These are phyloP conservation scores for Pogonocherus hispidulus DNA, from an alignment of 2,888 invertebrate genomes.

Conservation along the genomic window DNA sequence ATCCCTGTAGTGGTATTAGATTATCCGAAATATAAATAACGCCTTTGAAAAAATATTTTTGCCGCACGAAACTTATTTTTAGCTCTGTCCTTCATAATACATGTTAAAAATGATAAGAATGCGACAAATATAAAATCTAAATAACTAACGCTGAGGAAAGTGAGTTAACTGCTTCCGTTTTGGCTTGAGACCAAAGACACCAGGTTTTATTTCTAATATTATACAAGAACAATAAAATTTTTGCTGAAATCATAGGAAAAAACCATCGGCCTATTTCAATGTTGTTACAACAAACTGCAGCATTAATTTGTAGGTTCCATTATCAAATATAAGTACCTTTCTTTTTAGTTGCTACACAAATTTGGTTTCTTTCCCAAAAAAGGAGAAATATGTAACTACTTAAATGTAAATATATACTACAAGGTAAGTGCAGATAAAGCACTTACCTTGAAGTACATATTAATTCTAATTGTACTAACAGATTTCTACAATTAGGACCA, in stretches of 20 bases:
- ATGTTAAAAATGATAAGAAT: not conserved
- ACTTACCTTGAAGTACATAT: not conserved
- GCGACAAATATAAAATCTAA: slow-evolving; percentile 1
- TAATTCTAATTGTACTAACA: slow-evolving; percentile 4
- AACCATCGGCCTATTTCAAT: not conserved
- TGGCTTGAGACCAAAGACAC: not conserved
- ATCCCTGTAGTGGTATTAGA: too few species aligned
- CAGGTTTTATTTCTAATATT: not conserved
- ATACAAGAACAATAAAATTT: slow-evolving; percentile 7
- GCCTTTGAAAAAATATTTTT: too few species aligned
- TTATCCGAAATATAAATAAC: too few species aligned
- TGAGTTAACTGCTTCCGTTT: slow-evolving; percentile 9
- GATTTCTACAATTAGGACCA: slow-evolving; percentile 2
- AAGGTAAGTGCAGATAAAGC: too few species aligned
- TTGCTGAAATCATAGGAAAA: not conserved
- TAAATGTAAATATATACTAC: too few species aligned
- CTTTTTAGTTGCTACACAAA: too few species aligned
- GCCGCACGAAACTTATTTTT: too few species aligned
- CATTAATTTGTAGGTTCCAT: not conserved
- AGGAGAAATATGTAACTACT: too few species aligned
- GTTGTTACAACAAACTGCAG: not conserved
- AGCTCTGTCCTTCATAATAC: too few species aligned
- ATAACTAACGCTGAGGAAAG: not conserved
- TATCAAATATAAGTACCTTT: not conserved
- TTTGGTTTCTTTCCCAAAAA: too few species aligned